These are phyloP conservation scores for Aporophyla nigra DNA, from an alignment of 2,888 invertebrate species.

Conservation along the genomic window DNA sequence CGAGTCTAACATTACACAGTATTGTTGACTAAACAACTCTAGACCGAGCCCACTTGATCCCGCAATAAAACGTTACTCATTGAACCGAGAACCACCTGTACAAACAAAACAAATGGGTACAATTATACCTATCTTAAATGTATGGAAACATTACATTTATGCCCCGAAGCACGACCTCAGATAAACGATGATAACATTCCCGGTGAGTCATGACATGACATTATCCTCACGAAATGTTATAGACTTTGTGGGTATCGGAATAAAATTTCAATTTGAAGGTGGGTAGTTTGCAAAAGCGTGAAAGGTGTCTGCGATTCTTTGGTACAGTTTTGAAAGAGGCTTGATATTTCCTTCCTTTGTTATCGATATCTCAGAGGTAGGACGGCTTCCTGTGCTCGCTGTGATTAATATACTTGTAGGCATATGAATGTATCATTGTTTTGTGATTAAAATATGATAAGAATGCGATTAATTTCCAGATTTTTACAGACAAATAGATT, in stretches of 20 bases:
- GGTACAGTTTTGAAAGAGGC: slow-evolving; percentile 37
- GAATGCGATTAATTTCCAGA: neutral
- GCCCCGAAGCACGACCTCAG: slow-evolving; percentile 44
- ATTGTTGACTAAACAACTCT: slow-evolving; percentile 58
- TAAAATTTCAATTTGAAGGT: slow-evolving; percentile 27
- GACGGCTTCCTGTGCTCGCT: slow-evolving; percentile 13
- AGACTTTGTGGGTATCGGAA: slow-evolving; percentile 21
- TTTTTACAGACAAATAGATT: neutral
- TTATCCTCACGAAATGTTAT: slow-evolving; percentile 14
- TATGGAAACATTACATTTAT: slow-evolving; percentile 57
- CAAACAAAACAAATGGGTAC: slow-evolving; percentile 58
- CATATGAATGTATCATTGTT: slow-evolving; percentile 11
- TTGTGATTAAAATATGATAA: neutral
- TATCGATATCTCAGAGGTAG: slow-evolving; percentile 32
- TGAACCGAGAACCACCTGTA: slow-evolving; percentile 58
- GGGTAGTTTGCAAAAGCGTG: slow-evolving; percentile 20
- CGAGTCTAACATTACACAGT: slow-evolving; percentile 53
- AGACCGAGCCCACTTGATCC: slow-evolving; percentile 52
- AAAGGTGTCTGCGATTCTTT: slow-evolving; percentile 42
- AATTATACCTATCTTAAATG: slow-evolving; percentile 54
- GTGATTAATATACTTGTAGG: neutral
- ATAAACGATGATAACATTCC: slow-evolving; percentile 60
- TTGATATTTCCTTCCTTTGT: slow-evolving; percentile 61
- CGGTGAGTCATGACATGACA: slow-evolving; percentile 55
- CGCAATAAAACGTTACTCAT: slow-evolving; percentile 44